phyloP scores from a whole-genome alignment of 2,888 invertebrate species.

The Magallana nippona region DNA sequence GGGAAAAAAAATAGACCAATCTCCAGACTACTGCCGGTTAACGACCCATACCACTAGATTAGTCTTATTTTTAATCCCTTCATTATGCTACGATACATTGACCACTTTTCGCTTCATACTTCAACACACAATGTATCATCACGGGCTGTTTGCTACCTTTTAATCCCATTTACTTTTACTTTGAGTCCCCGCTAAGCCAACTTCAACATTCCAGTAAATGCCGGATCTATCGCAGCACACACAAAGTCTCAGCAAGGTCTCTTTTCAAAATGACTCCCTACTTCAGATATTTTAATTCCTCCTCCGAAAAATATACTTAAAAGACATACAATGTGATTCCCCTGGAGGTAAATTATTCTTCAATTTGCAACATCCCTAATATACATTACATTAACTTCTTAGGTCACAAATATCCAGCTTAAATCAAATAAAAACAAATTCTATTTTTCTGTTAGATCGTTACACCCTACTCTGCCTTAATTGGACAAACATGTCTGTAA shows the following conservation, averaged over 20 bases:
- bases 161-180: constrained; percentile 14
- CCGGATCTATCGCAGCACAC: not conserved
- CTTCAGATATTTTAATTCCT: not conserved
- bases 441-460: too few relatives aligned
- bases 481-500: too few relatives aligned
- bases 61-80: constrained; percentile 18
- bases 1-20: not conserved
- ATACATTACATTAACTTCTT: too few relatives aligned
- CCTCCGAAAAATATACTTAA: not conserved
- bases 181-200: not conserved
- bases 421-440: too few relatives aligned
- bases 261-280: constrained; percentile 14
- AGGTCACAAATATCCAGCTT: too few relatives aligned
- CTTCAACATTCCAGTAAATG: not conserved
- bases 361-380: too few relatives aligned
- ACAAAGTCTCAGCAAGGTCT: not conserved
- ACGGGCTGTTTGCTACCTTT: not conserved
- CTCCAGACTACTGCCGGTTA: not conserved
- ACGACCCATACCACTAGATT: not conserved
- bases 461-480: too few relatives aligned
- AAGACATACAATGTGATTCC: too few relatives aligned
- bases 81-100: constrained; percentile 6
- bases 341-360: too few relatives aligned
- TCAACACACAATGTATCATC: not conserved
- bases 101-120: not conserved